These are phyloP conservation scores for Pantelozetes paolii DNA, from an alignment of 2,888 invertebrate genomes.

Conservation along the genomic window DNA sequence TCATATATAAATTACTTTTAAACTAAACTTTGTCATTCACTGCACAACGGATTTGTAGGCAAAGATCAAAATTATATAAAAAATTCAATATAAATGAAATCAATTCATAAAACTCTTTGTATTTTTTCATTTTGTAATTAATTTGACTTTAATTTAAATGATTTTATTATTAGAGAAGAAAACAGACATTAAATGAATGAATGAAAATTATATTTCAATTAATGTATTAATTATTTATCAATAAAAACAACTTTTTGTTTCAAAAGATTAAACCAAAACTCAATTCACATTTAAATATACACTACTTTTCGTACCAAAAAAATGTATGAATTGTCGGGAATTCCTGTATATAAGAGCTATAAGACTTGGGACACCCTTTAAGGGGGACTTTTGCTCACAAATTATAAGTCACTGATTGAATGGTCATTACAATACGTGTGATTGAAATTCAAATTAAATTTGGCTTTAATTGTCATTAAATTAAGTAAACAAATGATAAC, in stretches of 20 bases:
- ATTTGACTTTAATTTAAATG: constrained; percentile 8
- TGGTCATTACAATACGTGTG: constrained; percentile 19
- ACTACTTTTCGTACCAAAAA: constrained; percentile 26
- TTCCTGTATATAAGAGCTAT: background rate
- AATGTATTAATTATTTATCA: constrained; percentile 9
- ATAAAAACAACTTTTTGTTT: background rate
- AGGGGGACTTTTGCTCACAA: constrained; percentile 11
- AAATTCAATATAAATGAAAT: background rate
- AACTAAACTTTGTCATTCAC: background rate
- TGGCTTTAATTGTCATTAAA: background rate
- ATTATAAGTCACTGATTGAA: constrained; percentile 8
- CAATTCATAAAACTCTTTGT: background rate
- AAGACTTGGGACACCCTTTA: background rate
- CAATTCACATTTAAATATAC: constrained; percentile 10
- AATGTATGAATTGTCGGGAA: background rate
- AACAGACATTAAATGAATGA: constrained; percentile 18
- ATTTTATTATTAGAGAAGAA: constrained; percentile 5
- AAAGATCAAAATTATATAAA: background rate
- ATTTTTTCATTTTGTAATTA: background rate
- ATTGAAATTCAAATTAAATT: background rate
- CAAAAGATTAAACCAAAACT: background rate
- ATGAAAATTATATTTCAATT: constrained; percentile 5
- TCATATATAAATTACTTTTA: background rate
- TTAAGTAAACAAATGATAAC: background rate
- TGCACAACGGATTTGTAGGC: background rate